Evolutionary conservation across 37 sponge, comb jelly and placozoan genomes (phyloP).

Genomic region (Aplysina aerophoba): DNA sequence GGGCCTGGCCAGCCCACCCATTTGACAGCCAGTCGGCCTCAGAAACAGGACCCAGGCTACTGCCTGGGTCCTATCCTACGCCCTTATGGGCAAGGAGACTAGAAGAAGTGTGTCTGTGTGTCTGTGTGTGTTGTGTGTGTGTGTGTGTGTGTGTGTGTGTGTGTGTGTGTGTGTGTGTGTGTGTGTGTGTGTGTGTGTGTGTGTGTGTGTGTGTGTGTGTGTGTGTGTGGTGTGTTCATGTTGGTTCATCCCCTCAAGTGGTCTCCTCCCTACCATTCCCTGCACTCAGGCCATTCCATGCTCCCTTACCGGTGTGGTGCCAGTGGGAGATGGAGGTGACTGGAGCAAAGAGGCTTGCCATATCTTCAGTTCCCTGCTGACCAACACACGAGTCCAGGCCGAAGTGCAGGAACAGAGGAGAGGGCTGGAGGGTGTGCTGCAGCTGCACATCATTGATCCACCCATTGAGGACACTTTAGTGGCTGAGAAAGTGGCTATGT

Average conservation of each 20-base stretch:
- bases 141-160: no score
- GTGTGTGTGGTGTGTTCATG: neutral
- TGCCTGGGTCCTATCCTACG: no score
- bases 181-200: conserved; percentile 20
- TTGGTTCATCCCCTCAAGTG: neutral
- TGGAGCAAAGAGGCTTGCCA: conserved; percentile 21
- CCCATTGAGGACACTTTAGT: conserved; percentile 6
- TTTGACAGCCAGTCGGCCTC: no score
- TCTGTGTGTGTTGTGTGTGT: neutral
- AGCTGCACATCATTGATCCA: neutral
- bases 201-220: conserved; percentile 17
- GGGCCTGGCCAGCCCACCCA: no score
- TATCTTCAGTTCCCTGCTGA: neutral
- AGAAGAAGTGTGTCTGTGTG: no score
- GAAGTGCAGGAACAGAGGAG: neutral
- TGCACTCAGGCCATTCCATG: conserved; percentile 21
- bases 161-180: conserved; percentile 10
- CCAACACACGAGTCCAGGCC: neutral
- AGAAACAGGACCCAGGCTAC: no score
- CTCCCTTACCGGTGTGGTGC: neutral
- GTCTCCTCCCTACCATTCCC: neutral
- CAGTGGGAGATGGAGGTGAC: neutral
- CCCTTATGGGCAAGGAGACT: no score
- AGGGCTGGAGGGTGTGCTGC: neutral
- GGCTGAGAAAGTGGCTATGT: neutral